Percentiles rank a stretch among this genome's conserved stretches.
Evolutionary conservation across 2,797 vertebrate species (phyloP).

Genomic region (Natrix natrix): DNA sequence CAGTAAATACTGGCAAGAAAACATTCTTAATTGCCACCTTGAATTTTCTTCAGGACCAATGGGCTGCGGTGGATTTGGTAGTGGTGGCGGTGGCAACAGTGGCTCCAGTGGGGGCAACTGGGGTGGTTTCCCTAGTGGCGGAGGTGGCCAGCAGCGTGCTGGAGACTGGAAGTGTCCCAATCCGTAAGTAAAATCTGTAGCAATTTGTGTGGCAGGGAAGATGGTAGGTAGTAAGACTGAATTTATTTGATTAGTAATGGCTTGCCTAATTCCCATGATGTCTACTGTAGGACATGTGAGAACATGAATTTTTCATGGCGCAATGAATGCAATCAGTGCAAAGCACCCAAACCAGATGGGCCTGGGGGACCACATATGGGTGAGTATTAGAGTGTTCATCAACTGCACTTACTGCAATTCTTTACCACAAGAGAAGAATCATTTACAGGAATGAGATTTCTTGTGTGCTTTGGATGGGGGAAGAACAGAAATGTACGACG

Average conservation of each 20-base stretch:
- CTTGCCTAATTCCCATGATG: background rate
- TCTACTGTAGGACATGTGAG: constrained; percentile 77
- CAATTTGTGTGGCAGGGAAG: background rate
- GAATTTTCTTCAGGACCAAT: constrained; percentile 69
- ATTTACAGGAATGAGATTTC: background rate
- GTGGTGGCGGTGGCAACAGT: constrained; percentile 51
- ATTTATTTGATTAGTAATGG: background rate
- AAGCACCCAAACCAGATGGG: constrained; percentile 84
- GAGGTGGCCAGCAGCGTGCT: constrained; percentile 82
- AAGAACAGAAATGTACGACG: background rate
- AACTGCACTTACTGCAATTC: background rate
- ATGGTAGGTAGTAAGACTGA: no score
- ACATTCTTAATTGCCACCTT: no score
- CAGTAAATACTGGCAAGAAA: background rate
- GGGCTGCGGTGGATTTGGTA: constrained; percentile 84
- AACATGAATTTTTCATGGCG: constrained; percentile 94
- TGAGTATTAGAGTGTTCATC: constrained; percentile 34
- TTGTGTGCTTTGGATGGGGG: background rate
- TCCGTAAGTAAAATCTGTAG: constrained; percentile 71
- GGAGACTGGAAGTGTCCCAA: constrained; percentile 91
- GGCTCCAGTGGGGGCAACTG: constrained; percentile 66
- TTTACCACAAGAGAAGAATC: background rate
- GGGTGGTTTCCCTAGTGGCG: constrained; percentile 77
- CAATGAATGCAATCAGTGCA: constrained; percentile 92
- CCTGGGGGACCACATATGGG: constrained; percentile 76